Evolutionary conservation across 1,140 invertebrate genomes (phyloP).

Genomic region (Steinernema feltiae): DNA sequence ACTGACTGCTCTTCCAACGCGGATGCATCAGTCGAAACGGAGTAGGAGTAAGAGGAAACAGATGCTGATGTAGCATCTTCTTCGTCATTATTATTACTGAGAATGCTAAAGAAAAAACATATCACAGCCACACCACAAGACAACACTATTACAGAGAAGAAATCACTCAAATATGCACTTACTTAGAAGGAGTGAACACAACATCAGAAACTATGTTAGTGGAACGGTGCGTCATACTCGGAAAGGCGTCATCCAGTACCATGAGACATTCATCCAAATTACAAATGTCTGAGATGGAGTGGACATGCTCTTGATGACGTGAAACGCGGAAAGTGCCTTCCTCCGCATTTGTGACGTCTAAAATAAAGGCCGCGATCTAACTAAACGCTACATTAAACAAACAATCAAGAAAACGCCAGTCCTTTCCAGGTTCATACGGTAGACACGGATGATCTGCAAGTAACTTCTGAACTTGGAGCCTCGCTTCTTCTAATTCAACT

Average conservation of each 20-base stretch:
- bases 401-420: slow-evolving; percentile 57
- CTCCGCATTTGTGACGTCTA: slow-evolving; percentile 55
- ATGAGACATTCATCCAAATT: slow-evolving; percentile 55
- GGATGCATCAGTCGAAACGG: background rate
- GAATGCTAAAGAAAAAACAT: background rate
- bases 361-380: background rate
- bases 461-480: slow-evolving; percentile 48
- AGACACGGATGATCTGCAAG: slow-evolving; percentile 47
- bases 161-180: too few relatives aligned
- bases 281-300: slow-evolving; percentile 53
- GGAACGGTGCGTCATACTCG: slow-evolving; percentile 51
- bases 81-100: background rate
- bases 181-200: slow-evolving; percentile 45
- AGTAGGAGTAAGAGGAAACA: slow-evolving; percentile 1
- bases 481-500: slow-evolving; percentile 42
- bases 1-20: too few relatives aligned
- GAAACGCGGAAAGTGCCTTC: slow-evolving; percentile 57
- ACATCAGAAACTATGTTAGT: slow-evolving; percentile 48
- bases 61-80: background rate
- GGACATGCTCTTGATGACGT: slow-evolving; percentile 49
- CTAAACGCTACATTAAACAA: slow-evolving; percentile 2
- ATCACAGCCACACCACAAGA: slow-evolving; percentile 20
- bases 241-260: slow-evolving; percentile 55
- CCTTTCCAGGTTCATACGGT: slow-evolving; percentile 52
- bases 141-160: background rate